Conservation (phyloP, 2,888 invertebrate species). For the Harpalus rubripes region DNA sequence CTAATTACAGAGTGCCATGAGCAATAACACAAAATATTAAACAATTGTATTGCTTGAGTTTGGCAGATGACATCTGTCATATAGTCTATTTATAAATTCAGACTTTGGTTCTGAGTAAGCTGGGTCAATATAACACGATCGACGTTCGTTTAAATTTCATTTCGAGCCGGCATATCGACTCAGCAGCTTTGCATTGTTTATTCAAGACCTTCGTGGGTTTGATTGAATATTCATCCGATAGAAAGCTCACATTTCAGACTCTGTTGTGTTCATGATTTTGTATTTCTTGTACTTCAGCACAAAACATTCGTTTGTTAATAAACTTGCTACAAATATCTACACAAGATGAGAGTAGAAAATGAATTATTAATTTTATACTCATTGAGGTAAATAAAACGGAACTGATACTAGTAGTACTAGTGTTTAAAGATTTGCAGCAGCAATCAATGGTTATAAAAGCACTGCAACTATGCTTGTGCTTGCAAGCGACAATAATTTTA, state of each 20-base stretch:
- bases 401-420: no score
- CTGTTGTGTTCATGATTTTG: constrained; percentile 36
- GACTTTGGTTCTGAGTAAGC: not conserved
- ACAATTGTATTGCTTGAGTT: no score
- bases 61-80: no score
- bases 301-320: constrained; percentile 28
- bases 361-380: constrained; percentile 29
- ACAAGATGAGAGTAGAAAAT: constrained; percentile 4
- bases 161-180: constrained; percentile 43
- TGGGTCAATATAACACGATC: constrained; percentile 19
- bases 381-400: not conserved
- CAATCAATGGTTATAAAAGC: no score
- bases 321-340: constrained; percentile 28
- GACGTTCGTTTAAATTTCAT: constrained; percentile 46
- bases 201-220: constrained; percentile 20
- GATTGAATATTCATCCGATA: constrained; percentile 26
- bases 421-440: no score
- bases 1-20: no score
- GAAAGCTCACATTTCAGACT: not conserved
- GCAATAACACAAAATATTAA: no score
- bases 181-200: constrained; percentile 29
- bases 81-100: constrained; percentile 9
- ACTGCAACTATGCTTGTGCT: no score
- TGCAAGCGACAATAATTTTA: no score
- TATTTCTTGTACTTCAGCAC: constrained; percentile 19